Conservation (phyloP, 2,797 vertebrate genomes). For the Aratinga solstitialis region DNA sequence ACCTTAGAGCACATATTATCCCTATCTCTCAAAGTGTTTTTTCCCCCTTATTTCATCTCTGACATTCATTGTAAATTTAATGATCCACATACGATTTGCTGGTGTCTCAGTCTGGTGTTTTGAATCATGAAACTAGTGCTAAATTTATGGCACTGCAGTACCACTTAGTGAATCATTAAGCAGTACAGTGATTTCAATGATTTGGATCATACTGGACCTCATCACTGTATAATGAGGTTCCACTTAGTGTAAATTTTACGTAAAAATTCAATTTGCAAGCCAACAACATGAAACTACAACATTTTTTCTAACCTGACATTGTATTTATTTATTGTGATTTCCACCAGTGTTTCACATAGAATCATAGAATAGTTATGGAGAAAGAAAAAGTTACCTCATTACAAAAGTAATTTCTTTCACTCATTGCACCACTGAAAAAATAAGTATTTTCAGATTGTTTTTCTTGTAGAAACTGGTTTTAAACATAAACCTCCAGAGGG, state of each 20-base stretch:
- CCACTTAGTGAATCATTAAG: conserved; percentile 86
- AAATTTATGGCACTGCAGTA: conserved; percentile 82
- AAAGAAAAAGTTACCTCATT: conserved; percentile 34
- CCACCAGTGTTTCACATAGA: conserved; percentile 23
- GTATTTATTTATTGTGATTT: conserved; percentile 77
- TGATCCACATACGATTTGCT: conserved; percentile 86
- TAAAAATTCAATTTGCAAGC: conserved; percentile 86
- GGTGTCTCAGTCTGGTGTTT: conserved; percentile 83
- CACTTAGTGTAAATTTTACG: conserved; percentile 85
- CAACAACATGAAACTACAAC: conserved; percentile 84
- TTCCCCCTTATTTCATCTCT: conserved; percentile 85
- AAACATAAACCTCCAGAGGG: neutral
- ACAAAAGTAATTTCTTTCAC: conserved; percentile 28
- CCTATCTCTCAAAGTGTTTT: conserved; percentile 84
- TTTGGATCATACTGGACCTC: conserved; percentile 84
- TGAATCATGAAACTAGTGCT: conserved; percentile 83
- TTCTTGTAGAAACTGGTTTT: neutral
- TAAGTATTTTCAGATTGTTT: neutral
- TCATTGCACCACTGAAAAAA: conserved; percentile 40
- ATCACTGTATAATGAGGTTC: conserved; percentile 83
- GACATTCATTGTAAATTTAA: conserved; percentile 88
- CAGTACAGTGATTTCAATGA: conserved; percentile 85
- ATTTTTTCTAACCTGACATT: conserved; percentile 78
- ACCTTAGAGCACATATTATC: conserved; percentile 85
- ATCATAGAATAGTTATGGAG: neutral